Base-by-base conservation (phyloP, 2,797 vertebrate genomes). In the Alectoris magna region DNA sequence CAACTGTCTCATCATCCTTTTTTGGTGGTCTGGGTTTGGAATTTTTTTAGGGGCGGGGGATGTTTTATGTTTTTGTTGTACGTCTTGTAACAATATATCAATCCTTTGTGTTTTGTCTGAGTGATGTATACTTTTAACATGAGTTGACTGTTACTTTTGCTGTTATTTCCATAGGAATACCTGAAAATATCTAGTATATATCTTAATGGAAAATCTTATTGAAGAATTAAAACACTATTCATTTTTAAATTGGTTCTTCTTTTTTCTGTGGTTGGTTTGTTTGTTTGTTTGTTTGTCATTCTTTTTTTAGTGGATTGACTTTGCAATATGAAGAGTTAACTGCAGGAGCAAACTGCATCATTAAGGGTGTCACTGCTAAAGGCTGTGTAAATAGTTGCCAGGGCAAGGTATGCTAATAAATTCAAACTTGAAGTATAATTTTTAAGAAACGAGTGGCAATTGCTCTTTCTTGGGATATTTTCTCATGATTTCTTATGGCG, bases 291-390 rank as follows among this genome's bases (percentile, higher is more conserved):
- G 5, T 49, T 49, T 49, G 31, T 31, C 16, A 31, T 55, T 55
- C 16, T 29, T 60, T 29, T 95, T 97, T 41, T 88, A 99, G 99
- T 97, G 98, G 95, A 69, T 96, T 99, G 89, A 96, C 96, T 17
- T 53, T 99, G 91, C 97, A 94, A 58, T 98, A 98, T 94, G 98
- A 98, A 68, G 94, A 91, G 69, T 77, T 97, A 88, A 96, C 91
- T 83, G 88, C 46, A 62, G 97, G 96, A 95, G 53, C 94, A 23
- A 97, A 62, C 26, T 97, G 98, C 84, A 55, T 93, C 88, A 98
- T 99, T 94, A 98, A 94, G 91, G 97, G 97, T 87, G 98, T 99
- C 84, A 98, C 60, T 97, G 98, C 97, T 72, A 97, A 43, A 89
- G 99, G 99, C 82, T 94, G 90, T 95, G 34, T 99, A 81, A 98